These are phyloP conservation scores for Microchrysa polita DNA, from an alignment of 2,888 invertebrate genomes.

Conservation along the genomic window DNA sequence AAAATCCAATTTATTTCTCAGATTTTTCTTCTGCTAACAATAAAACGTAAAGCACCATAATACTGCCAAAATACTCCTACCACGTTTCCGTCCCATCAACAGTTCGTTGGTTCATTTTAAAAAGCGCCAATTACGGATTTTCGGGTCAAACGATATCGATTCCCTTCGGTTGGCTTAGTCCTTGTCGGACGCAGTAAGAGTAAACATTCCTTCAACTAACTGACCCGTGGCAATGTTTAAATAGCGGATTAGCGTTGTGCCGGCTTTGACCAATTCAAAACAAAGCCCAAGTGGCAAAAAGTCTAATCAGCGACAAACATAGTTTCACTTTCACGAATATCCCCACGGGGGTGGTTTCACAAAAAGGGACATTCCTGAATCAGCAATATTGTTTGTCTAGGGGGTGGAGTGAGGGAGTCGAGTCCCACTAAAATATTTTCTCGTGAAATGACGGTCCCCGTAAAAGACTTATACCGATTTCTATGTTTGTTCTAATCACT, in stretches of 20 bases:
- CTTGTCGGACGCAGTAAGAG: neutral
- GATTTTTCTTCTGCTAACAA: too few species aligned
- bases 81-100: neutral
- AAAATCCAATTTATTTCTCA: too few species aligned
- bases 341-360: too few species aligned
- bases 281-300: neutral
- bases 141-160: neutral
- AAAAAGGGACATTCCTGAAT: neutral
- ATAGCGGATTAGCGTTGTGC: neutral
- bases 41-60: too few species aligned
- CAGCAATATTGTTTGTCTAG: neutral
- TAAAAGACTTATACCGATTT: neutral
- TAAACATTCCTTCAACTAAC: conserved; percentile 16
- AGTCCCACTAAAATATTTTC: neutral
- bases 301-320: conserved; percentile 31
- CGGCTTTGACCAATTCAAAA: neutral
- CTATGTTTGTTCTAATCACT: conserved; percentile 27
- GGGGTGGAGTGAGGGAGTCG: too few species aligned
- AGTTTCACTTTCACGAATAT: conserved; percentile 15
- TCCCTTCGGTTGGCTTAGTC: neutral
- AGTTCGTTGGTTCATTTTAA: too few species aligned
- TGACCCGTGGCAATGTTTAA: conserved; percentile 19
- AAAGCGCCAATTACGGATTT: neutral
- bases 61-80: neutral
- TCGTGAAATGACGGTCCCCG: too few species aligned